Evolutionary conservation across 2,888 invertebrate species (phyloP).

Genomic region (Xiphydria camelus): DNA sequence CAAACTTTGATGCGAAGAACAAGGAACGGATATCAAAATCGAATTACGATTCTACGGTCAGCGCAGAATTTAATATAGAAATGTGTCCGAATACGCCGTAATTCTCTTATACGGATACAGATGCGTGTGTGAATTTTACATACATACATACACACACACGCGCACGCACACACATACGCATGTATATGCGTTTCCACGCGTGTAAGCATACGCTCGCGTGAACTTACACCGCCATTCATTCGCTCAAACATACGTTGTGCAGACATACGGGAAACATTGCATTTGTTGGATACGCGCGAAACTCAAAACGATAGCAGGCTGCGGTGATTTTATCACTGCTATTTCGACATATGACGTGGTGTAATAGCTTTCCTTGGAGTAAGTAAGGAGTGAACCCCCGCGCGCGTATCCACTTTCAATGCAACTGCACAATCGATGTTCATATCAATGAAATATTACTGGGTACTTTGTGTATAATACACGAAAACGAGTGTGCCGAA

Average conservation of each 20-base stretch:
- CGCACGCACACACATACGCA: neutral
- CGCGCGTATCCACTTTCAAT: constrained; percentile 4
- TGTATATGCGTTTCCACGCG: neutral
- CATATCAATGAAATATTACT: constrained; percentile 35
- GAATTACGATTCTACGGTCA: constrained; percentile 5
- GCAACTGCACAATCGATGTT: constrained; percentile 12
- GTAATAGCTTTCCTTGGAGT: no score
- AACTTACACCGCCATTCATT: neutral
- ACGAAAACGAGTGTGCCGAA: constrained; percentile 52
- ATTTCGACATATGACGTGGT: no score
- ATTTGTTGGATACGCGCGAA: no score
- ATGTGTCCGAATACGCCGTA: neutral
- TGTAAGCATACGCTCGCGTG: neutral
- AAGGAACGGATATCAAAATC: constrained; percentile 12
- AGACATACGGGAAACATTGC: neutral
- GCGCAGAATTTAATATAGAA: neutral
- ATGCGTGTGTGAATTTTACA: no score
- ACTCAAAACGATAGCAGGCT: no score
- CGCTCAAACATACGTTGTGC: neutral
- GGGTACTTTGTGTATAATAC: constrained; percentile 40
- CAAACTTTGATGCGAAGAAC: constrained; percentile 33
- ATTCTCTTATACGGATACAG: no score
- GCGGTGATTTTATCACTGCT: no score
- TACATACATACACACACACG: neutral
- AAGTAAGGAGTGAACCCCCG: no score